A percentile compares a stretch with the other conserved stretches of the same genome.
Evolutionary conservation across 2,888 invertebrate species (phyloP).

Genomic region (Drosophila barbarae): DNA sequence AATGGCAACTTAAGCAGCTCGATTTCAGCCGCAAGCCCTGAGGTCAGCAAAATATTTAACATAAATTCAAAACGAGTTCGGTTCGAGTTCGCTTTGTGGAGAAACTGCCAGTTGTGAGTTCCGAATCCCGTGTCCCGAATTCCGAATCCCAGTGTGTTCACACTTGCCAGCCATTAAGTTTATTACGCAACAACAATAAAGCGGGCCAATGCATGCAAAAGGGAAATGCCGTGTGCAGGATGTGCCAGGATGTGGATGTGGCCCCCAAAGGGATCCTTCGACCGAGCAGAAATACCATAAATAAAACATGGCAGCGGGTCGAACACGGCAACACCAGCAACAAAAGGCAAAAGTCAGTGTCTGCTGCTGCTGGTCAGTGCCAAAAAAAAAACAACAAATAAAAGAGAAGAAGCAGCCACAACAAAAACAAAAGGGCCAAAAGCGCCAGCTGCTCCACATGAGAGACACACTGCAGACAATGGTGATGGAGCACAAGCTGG

Average conservation of each 20-base stretch:
- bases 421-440: conserved; percentile 26
- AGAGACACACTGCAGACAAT: conserved; percentile 56
- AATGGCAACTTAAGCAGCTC: conserved; percentile 57
- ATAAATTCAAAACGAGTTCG: conserved; percentile 53
- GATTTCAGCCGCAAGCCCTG: conserved; percentile 12
- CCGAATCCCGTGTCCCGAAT: conserved; percentile 3
- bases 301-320: conserved; percentile 68
- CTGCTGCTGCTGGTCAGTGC: conserved; percentile 35
- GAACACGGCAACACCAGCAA: conserved; percentile 29
- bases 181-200: conserved; percentile 73
- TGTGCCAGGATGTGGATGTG: conserved; percentile 35
- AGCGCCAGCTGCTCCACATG: conserved; percentile 55
- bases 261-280: conserved; percentile 66
- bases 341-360: conserved; percentile 60
- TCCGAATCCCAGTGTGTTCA: conserved; percentile 52
- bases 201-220: conserved; percentile 55
- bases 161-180: conserved; percentile 73
- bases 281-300: conserved; percentile 60
- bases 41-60: conserved; percentile 68
- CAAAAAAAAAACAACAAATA: conserved; percentile 11
- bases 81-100: neutral
- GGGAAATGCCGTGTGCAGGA: conserved; percentile 41
- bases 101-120: neutral
- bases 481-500: conserved; percentile 43
- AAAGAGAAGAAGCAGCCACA: conserved; percentile 8